Base-by-base conservation (phyloP, 2,113 vertebrate species). In the Peucedramus taeniatus region DNA sequence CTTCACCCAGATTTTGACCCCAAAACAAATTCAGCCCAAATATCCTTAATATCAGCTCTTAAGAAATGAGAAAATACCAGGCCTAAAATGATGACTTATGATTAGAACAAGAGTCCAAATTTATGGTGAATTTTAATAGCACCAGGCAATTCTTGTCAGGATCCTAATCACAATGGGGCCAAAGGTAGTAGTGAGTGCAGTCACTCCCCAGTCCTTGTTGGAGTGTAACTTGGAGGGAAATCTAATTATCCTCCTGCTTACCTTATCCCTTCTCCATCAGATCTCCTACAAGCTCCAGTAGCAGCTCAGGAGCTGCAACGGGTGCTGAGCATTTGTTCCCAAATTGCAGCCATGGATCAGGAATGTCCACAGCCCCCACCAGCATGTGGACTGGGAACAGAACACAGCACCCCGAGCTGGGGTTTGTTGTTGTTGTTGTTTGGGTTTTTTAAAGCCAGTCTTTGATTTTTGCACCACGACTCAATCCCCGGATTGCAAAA, bases 401-500 rank as follows among this genome's bases (percentile, higher is more conserved):
- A 66, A 12, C 8, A 3, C 28, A 13, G 44, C 81, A 59, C 37
- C 60, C 47, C 23, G 9, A 87, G 33, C 11, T 59, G 61, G 44
- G 15, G 6, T 10, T 44, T 20, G 1, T 49, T 50, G 10, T 24
- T 77, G 17, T 51, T 80, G 22, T 31, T 90, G 30, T 44, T 59
- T 33, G 17, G 45, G 13, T 2, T 64, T 87, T 90, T 92, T 63
- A 20, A 74, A 90, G 30, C 26, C 59, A 44, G 17, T 44, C 56
- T 93, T 90, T 78, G 80, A 57, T 87, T 93, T 96, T 79, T 82
- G 60, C 72, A 39, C 60, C 80, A 81, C 44, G 6, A 19, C 63
- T 95, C 33, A 7, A 74, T 64, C 65, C 74, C 11, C 3, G 5
- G 40, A 87, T 92, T 96, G 76, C 93, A 96, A 94, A 96, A 96